Evolutionary conservation across 2,888 invertebrate species (phyloP).

Genomic region (Teleiodes luculella): DNA sequence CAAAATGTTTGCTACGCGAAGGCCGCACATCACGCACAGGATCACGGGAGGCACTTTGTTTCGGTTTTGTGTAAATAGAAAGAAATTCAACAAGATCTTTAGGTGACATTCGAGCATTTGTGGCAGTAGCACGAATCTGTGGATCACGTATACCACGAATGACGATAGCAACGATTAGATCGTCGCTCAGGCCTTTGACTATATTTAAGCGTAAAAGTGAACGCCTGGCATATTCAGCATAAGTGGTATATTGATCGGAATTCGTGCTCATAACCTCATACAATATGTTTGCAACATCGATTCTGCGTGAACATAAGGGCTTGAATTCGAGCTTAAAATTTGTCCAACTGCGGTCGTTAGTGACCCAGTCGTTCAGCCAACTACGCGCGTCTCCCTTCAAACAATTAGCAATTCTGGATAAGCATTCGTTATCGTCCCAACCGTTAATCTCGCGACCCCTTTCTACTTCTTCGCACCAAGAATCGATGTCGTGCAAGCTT

Average conservation of each 20-base stretch:
- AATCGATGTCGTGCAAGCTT: slow-evolving; percentile 15
- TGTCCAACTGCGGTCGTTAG: not conserved
- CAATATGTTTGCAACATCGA: slow-evolving; percentile 2
- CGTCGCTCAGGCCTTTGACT: slow-evolving; percentile 20
- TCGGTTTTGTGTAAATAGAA: slow-evolving; percentile 18
- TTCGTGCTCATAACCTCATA: slow-evolving; percentile 1
- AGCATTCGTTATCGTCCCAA: slow-evolving; percentile 23
- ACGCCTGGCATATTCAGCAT: slow-evolving; percentile 18
- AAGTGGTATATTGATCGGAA: slow-evolving; percentile 14
- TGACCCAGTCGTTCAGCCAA: slow-evolving; percentile 6
- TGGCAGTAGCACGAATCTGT: slow-evolving; percentile 20
- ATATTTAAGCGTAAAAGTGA: slow-evolving; percentile 18
- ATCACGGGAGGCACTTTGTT: too few species aligned
- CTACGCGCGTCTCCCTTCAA: slow-evolving; percentile 12
- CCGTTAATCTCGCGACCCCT: slow-evolving; percentile 11
- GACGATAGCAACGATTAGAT: slow-evolving; percentile 17
- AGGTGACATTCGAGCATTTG: slow-evolving; percentile 15
- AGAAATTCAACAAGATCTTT: slow-evolving; percentile 14
- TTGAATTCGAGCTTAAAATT: slow-evolving; percentile 4
- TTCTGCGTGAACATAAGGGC: not conserved
- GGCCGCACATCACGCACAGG: not conserved
- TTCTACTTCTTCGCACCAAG: slow-evolving; percentile 19
- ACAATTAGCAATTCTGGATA: slow-evolving; percentile 21
- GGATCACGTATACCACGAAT: slow-evolving; percentile 20
- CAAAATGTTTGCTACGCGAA: not conserved